Evolutionary conservation across 2,888 invertebrate genomes (phyloP).

Genomic region (Synergus japonicus): DNA sequence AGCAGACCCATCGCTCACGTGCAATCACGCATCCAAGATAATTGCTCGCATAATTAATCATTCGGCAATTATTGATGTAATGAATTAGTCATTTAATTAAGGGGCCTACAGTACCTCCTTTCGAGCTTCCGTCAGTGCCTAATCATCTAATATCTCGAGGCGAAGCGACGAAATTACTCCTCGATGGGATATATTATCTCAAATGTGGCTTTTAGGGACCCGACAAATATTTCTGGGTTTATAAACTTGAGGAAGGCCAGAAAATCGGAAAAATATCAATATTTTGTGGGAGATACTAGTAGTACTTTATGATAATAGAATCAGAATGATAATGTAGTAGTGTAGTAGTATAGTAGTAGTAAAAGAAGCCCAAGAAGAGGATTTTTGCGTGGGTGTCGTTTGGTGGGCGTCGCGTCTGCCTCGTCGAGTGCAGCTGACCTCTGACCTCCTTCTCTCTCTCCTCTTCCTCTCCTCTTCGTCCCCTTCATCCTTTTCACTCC

Average conservation of each 20-base stretch:
- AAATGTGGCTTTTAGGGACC: not conserved
- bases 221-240: not conserved
- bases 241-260: not conserved
- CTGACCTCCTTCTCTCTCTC: conserved; percentile 67
- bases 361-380: conserved; percentile 59
- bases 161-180: not conserved
- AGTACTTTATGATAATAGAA: not conserved
- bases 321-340: conserved; percentile 2
- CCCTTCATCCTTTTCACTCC: conserved; percentile 57
- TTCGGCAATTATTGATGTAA: conserved; percentile 30
- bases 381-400: conserved; percentile 77
- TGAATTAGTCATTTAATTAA: conserved; percentile 34
- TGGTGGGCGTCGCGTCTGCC: conserved; percentile 76
- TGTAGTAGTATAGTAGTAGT: conserved; percentile 47
- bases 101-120: conserved; percentile 14
- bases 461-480: conserved; percentile 60
- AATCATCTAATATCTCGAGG: conserved; percentile 22
- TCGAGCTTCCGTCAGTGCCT: conserved; percentile 25
- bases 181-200: not conserved
- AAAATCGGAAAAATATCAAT: too few species aligned
- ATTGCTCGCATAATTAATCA: conserved; percentile 24
- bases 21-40: conserved; percentile 16
- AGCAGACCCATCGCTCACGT: conserved; percentile 24
- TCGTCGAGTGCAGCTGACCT: conserved; percentile 74
- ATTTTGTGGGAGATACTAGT: not conserved